Evolutionary conservation across 1,140 invertebrate genomes (phyloP).

Genomic region (Lucilia sericata): DNA sequence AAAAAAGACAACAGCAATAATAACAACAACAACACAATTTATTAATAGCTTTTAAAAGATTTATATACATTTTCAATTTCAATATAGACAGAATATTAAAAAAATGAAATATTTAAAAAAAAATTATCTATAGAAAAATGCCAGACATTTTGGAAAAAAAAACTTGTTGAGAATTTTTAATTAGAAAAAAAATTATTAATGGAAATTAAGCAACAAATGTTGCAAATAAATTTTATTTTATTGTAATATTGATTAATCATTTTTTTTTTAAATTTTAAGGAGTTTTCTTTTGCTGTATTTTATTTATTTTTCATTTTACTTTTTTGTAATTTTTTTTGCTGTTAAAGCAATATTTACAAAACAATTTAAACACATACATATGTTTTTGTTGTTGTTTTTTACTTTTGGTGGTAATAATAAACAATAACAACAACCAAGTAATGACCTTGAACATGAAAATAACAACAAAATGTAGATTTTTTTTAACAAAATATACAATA

Average conservation of each 20-base stretch:
- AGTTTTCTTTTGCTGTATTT: neutral
- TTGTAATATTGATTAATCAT: neutral
- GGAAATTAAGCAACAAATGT: neutral
- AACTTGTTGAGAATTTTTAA: conserved; percentile 42
- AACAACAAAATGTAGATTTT: neutral
- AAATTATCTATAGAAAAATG: neutral
- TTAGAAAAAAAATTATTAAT: neutral
- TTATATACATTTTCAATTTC: conserved; percentile 5
- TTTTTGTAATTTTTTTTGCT: neutral
- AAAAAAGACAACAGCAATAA: no score
- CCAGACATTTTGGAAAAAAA: conserved; percentile 3
- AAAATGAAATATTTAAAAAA: neutral
- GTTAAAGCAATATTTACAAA: neutral
- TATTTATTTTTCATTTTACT: neutral
- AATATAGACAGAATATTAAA: neutral
- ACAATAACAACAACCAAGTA: conserved; percentile 24
- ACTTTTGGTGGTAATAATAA: neutral
- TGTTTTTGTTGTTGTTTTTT: neutral
- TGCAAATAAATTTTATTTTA: no score
- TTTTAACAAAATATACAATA: conserved; percentile 9
- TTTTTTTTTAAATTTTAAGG: neutral
- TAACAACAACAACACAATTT: neutral
- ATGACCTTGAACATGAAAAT: conserved; percentile 42
- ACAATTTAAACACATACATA: neutral
- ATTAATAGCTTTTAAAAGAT: conserved; percentile 13